Evolutionary conservation across 2,797 vertebrate species (phyloP), one percentile per base, ranked within the genome.

Genomic region (Rousettus madagascariensis): DNA sequence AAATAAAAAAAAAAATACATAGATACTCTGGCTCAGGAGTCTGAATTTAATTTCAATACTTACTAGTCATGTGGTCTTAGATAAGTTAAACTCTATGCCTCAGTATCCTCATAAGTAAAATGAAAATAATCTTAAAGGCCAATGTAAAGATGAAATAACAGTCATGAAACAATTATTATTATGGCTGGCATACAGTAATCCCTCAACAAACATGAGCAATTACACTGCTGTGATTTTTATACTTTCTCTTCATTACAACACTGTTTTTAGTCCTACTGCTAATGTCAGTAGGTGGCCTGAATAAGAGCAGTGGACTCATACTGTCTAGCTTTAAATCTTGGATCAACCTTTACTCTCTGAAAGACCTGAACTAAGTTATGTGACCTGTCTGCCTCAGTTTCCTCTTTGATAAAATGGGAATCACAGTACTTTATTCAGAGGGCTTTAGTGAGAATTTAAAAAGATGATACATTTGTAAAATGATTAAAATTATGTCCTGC

Each of bases 71-170:
- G 4, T 65, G 24, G 38, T 28, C 22, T 46, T 89, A 92, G 74
- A 19, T 17, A 94, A 90, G 10, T 63, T 78, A 79, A 86, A 94
- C 3, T 66, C 38, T 79, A 68, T 63, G 22, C 10, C 13, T 93
- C 15, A 65, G 16, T 72, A 91, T 63, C 19, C 28, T 55, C 38
- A 53, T 24, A 71, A 36, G 22, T 91, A 86, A 96, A 88, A 69
- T 89, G 33, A 94, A 96, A 95, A 93, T 46, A 46, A 61, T 74
- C 13, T 71, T 92, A 95, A 96, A 93, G 36, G 20, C 30, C 69
- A 30, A 26, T 78, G 4, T 91, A 86, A 95, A 80, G 65, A 94
- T 69, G 79, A 94, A 91, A 66, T 85, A 90, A 87, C 43, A 55
- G 51, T 77, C 6, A 55, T 55, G 71, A 96, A 88, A 57, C 66